Conservation (phyloP, 1,140 invertebrate genomes). For the Solen grandis region DNA sequence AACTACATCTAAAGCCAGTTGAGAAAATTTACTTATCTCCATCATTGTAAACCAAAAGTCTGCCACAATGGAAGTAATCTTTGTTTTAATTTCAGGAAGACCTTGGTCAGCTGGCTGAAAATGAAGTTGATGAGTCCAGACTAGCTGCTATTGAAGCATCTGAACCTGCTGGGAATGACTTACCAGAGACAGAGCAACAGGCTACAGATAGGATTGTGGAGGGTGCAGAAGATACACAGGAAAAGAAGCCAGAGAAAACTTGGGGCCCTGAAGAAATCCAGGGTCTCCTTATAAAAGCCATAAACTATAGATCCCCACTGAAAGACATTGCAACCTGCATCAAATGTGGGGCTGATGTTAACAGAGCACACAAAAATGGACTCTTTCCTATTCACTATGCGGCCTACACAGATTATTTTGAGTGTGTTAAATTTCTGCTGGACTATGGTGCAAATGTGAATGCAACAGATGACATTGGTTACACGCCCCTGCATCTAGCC, state of each 20-base stretch:
- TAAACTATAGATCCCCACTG: conserved; percentile 83
- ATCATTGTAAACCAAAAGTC: too few species aligned
- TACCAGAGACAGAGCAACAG: too few species aligned
- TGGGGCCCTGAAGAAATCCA: conserved; percentile 61
- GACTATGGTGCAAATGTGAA: conserved; percentile 89
- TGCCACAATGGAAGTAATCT: too few species aligned
- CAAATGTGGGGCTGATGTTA: conserved; percentile 73
- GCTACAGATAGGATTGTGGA: not conserved
- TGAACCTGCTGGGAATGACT: too few species aligned
- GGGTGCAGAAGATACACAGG: not conserved
- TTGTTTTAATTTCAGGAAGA: too few species aligned
- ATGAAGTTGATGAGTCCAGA: too few species aligned
- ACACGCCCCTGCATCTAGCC: conserved; percentile 92
- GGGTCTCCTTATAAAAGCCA: conserved; percentile 57
- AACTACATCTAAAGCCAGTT: too few species aligned
- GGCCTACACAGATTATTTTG: conserved; percentile 91
- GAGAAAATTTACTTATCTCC: too few species aligned
- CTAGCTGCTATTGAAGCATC: too few species aligned
- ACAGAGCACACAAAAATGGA: conserved; percentile 84
- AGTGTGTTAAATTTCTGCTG: conserved; percentile 84
- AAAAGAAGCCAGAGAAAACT: conserved; percentile 48
- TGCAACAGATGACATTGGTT: conserved; percentile 93
- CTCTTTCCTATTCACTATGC: conserved; percentile 95
- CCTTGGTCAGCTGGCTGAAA: too few species aligned
- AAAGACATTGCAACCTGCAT: conserved; percentile 86